These are phyloP conservation scores for Chelonus formosanus DNA, from an alignment of 2,888 invertebrate genomes.

Conservation along the genomic window DNA sequence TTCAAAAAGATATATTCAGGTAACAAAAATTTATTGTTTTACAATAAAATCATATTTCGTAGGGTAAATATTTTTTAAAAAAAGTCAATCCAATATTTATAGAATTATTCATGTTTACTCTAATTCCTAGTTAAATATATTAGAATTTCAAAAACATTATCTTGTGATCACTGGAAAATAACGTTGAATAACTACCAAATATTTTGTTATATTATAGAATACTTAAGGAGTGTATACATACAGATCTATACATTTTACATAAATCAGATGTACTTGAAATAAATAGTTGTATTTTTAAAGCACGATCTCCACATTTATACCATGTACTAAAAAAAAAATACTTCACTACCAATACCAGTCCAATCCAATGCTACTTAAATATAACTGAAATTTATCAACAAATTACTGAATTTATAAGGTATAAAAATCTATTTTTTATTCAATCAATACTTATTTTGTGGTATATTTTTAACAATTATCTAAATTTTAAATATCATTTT, in stretches of 20 bases:
- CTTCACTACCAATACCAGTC: slow-evolving; percentile 68
- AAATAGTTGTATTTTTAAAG: slow-evolving; percentile 71
- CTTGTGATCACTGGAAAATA: no score
- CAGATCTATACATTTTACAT: slow-evolving; percentile 71
- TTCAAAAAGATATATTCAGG: slow-evolving; percentile 56
- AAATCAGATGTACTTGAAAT: slow-evolving; percentile 70
- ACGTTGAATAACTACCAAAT: background rate
- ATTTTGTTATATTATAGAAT: slow-evolving; percentile 66
- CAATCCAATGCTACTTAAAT: slow-evolving; percentile 66
- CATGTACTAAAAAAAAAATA: slow-evolving; percentile 67
- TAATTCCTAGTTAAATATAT: no score
- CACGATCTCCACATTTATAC: slow-evolving; percentile 71
- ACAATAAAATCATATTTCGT: background rate
- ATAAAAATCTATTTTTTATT: slow-evolving; percentile 38
- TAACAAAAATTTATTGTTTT: slow-evolving; percentile 34
- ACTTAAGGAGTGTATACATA: slow-evolving; percentile 71
- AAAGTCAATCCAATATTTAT: no score
- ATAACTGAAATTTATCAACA: slow-evolving; percentile 68
- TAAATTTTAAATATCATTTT: background rate
- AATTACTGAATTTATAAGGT: slow-evolving; percentile 64
- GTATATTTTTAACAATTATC: background rate
- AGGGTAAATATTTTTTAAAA: background rate
- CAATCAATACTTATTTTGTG: background rate
- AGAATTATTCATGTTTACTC: no score
- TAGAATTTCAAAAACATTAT: no score